Conservation (phyloP, 2,797 vertebrate genomes). For the Lepilemur ruficaudatus region DNA sequence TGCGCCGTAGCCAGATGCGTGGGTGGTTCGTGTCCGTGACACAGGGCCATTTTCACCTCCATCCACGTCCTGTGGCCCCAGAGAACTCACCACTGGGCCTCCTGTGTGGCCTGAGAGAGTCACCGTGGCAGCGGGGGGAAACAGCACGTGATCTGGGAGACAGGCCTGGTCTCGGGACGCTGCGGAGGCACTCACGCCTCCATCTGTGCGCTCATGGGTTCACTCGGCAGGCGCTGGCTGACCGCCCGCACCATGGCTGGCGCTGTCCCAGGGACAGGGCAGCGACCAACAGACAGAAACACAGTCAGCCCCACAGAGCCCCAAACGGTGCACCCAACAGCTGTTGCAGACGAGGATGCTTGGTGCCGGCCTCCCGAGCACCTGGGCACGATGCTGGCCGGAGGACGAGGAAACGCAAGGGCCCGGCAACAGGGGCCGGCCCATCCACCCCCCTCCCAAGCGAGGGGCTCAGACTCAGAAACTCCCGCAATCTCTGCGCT, state of each 20-base stretch:
- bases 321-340: not conserved
- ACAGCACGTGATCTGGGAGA: fast-evolving
- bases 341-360: not conserved
- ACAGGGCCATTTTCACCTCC: fast-evolving
- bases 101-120: not conserved
- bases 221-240: too few relatives aligned
- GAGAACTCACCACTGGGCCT: not conserved
- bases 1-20: fast-evolving
- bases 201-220: too few relatives aligned
- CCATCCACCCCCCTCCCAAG: not conserved
- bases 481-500: not conserved
- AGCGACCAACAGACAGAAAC: not conserved
- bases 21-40: fast-evolving
- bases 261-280: not conserved
- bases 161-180: not conserved
- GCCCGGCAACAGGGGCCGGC: not conserved
- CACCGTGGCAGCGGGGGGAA: not conserved
- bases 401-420: too few relatives aligned
- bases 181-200: not conserved
- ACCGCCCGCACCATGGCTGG: not conserved
- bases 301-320: not conserved
- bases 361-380: too few relatives aligned
- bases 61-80: not conserved
- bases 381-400: not conserved
- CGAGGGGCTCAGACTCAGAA: not conserved